Evolutionary conservation across 2,888 invertebrate genomes (phyloP).

Genomic region (Atrina japonica): DNA sequence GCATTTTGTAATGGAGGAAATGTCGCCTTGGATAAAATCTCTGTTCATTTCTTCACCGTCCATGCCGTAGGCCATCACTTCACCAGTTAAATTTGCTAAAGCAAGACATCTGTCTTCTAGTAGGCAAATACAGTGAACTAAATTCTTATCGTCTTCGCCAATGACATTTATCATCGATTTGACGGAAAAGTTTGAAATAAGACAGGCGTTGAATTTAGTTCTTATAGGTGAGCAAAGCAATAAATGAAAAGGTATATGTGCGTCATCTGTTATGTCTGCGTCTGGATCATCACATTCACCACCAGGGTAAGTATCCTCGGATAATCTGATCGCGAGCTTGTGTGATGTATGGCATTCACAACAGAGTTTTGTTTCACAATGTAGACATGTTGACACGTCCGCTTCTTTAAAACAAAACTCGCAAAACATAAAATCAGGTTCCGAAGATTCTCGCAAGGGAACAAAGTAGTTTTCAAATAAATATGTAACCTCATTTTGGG

Average conservation of each 20-base stretch:
- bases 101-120: too few species aligned
- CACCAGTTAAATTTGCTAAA: too few species aligned
- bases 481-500: not conserved
- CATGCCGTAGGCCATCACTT: too few species aligned
- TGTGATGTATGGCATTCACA: slow-evolving; percentile 8
- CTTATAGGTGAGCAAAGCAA: not conserved
- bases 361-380: slow-evolving; percentile 18
- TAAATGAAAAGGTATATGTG: not conserved
- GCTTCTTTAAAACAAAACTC: slow-evolving; percentile 2
- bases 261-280: slow-evolving; percentile 5
- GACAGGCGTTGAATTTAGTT: slow-evolving; percentile 6
- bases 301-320: not conserved
- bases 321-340: slow-evolving; percentile 14
- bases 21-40: too few species aligned
- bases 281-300: slow-evolving; percentile 14
- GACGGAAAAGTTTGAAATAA: not conserved
- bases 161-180: not conserved
- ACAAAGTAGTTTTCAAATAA: slow-evolving; percentile 22
- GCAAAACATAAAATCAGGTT: not conserved
- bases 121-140: too few species aligned
- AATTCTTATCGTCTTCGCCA: too few species aligned
- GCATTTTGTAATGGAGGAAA: too few species aligned
- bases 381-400: slow-evolving; percentile 5
- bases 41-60: too few species aligned
- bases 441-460: not conserved